These are phyloP conservation scores for Lagenorhynchus albirostris DNA, from an alignment of 2,113 vertebrate genomes.

Conservation along the genomic window DNA sequence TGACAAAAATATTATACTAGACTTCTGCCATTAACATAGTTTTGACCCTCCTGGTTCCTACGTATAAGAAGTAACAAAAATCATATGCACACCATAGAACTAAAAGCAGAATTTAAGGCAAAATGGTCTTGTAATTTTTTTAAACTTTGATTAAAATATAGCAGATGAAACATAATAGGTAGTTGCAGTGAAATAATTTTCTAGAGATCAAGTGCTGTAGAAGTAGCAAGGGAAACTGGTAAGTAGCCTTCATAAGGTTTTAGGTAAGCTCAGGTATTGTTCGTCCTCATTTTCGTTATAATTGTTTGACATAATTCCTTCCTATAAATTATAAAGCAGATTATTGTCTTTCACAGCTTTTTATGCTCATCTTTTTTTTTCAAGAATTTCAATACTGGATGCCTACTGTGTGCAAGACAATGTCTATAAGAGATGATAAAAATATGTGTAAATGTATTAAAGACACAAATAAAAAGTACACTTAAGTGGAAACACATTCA, in stretches of 20 bases:
- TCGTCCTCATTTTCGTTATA: neutral
- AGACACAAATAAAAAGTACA: neutral
- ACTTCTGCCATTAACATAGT: neutral
- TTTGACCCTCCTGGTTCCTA: neutral
- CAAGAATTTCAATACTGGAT: neutral
- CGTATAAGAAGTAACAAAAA: neutral
- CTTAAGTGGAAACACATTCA: neutral
- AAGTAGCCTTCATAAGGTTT: neutral
- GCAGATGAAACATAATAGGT: neutral
- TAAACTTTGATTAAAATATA: neutral
- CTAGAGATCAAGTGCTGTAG: neutral
- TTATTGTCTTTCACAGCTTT: neutral
- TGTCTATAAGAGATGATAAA: neutral
- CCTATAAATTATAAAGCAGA: neutral
- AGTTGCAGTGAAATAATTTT: neutral
- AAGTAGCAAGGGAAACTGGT: neutral
- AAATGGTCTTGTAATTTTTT: neutral
- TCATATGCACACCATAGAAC: neutral
- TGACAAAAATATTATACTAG: neutral
- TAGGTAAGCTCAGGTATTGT: neutral
- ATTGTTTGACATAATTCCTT: neutral
- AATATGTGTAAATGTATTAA: neutral
- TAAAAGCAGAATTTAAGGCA: neutral
- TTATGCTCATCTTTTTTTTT: neutral
- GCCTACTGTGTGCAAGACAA: neutral